Evolutionary conservation across 2,113 vertebrate genomes (phyloP).

Genomic region (Reinhardtius hippoglossoides): DNA sequence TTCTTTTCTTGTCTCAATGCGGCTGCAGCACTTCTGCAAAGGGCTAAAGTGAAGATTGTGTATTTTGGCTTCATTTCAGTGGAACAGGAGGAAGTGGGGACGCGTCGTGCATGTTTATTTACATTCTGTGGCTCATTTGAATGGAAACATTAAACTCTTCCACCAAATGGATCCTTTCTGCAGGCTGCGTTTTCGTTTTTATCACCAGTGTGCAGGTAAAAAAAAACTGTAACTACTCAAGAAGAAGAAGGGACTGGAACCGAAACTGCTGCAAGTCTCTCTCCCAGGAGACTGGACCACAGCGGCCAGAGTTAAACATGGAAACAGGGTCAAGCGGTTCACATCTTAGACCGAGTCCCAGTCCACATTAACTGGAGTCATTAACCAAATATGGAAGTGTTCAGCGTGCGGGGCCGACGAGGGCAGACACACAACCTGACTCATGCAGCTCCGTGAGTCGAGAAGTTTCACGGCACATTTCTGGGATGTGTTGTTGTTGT

Average conservation of each 20-base stretch:
- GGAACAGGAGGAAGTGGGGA: too few relatives aligned
- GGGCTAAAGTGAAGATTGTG: too few relatives aligned
- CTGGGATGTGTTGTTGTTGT: neutral
- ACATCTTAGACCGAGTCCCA: neutral
- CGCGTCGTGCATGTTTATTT: too few relatives aligned
- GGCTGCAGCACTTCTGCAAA: too few relatives aligned
- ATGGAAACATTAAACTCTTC: too few relatives aligned
- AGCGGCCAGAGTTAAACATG: slow-evolving; percentile 5
- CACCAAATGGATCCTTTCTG: too few relatives aligned
- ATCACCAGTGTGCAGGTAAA: neutral
- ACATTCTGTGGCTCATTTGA: too few relatives aligned
- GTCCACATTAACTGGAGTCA: neutral
- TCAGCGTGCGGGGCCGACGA: neutral
- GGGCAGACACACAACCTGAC: too few relatives aligned
- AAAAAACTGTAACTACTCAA: neutral
- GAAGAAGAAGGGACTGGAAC: neutral
- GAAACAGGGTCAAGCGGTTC: slow-evolving; percentile 1
- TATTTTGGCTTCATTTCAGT: too few relatives aligned
- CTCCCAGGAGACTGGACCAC: neutral
- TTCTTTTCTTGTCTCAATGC: neutral
- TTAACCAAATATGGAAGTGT: neutral
- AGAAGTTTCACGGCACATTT: neutral
- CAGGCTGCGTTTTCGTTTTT: neutral
- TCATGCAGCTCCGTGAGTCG: too few relatives aligned
- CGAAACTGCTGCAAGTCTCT: neutral